phyloP scores from a whole-genome alignment of 2,113 vertebrate genomes.

The Cettia cetti region DNA sequence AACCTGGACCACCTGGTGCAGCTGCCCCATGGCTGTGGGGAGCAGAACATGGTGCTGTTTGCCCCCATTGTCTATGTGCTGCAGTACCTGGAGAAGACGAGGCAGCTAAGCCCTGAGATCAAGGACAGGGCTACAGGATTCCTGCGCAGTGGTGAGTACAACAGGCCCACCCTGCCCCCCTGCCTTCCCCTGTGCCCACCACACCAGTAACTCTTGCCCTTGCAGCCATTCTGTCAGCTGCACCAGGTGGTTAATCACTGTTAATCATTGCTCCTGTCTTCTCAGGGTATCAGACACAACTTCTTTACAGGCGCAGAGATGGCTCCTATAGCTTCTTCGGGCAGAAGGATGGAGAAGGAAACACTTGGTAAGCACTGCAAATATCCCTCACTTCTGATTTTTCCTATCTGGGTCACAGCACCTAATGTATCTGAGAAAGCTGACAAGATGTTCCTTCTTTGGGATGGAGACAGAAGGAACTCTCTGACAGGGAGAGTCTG shows the following conservation, averaged over 20 bases:
- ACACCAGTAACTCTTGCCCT: not conserved
- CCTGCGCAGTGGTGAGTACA: slow-evolving; percentile 75
- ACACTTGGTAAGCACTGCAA: slow-evolving; percentile 80
- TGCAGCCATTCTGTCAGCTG: not conserved
- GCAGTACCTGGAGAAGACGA: slow-evolving; percentile 78
- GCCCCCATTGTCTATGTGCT: slow-evolving; percentile 83
- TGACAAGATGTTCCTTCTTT: slow-evolving; percentile 44
- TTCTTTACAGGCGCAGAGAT: slow-evolving; percentile 79
- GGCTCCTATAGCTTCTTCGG: slow-evolving; percentile 90
- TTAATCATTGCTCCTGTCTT: not conserved
- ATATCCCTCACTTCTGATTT: not conserved
- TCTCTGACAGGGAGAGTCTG: not conserved
- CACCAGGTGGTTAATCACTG: no score
- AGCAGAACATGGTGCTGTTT: slow-evolving; percentile 88
- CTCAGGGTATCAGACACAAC: slow-evolving; percentile 82
- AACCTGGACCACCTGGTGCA: slow-evolving; percentile 77
- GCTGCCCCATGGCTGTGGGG: slow-evolving; percentile 80
- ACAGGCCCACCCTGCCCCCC: not conserved
- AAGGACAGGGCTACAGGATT: slow-evolving; percentile 63
- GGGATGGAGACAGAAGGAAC: not conserved
- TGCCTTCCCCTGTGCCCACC: not conserved
- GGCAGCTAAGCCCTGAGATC: slow-evolving; percentile 74
- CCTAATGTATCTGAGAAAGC: slow-evolving; percentile 60
- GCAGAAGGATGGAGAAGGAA: slow-evolving; percentile 74
- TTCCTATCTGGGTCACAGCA: not conserved